Evolutionary conservation across 2,113 vertebrate genomes (phyloP).

Genomic region (Xerus inauris): DNA sequence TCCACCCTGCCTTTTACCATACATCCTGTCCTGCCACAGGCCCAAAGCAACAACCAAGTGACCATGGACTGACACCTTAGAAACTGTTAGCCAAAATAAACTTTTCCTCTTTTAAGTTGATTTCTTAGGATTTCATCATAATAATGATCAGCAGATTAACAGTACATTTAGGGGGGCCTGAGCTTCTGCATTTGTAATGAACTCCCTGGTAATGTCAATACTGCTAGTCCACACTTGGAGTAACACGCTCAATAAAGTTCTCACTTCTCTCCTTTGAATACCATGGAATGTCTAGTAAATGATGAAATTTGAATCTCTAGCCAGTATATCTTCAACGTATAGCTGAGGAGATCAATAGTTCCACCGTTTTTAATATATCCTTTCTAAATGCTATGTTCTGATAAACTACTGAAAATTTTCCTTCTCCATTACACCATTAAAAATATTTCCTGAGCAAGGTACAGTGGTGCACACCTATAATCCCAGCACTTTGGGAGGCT

Average conservation of each 20-base stretch:
- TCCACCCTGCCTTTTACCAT: background rate
- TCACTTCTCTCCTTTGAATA: background rate
- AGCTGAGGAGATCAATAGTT: background rate
- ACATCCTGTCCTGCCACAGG: background rate
- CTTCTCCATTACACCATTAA: background rate
- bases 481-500: too few relatives aligned
- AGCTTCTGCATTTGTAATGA: background rate
- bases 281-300: background rate
- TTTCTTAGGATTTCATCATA: background rate
- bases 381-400: background rate
- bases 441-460: background rate
- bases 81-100: background rate
- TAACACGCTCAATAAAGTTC: background rate
- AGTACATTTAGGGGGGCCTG: background rate
- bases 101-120: background rate
- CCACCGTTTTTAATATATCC: background rate
- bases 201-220: background rate
- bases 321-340: background rate
- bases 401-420: background rate
- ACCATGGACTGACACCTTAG: background rate
- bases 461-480: too few relatives aligned
- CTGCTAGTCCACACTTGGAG: background rate
- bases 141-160: background rate
- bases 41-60: background rate
- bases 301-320: background rate